phyloP scores from a whole-genome alignment of 1,140 invertebrate genomes.

The Triops cancriformis region DNA sequence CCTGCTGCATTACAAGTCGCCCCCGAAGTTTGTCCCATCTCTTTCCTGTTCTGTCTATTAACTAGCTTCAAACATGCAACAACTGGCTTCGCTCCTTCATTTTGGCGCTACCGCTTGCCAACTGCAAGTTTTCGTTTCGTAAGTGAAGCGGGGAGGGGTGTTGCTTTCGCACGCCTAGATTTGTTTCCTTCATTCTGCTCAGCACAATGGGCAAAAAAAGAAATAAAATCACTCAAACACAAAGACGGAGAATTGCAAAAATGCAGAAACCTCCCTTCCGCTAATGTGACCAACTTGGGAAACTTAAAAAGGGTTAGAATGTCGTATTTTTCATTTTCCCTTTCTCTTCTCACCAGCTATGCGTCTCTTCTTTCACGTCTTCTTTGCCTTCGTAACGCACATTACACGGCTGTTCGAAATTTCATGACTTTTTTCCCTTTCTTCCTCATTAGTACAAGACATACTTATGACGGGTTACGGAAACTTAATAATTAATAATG shows the following conservation, averaged over 20 bases:
- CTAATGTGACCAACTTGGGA: no score
- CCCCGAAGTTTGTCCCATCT: not conserved
- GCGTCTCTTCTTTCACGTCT: no score
- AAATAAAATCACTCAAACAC: not conserved
- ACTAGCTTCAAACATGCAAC: conserved; percentile 9
- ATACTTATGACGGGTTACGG: no score
- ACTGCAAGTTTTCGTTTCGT: not conserved
- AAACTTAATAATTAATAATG: no score
- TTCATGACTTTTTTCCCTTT: no score
- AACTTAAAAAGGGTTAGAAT: no score
- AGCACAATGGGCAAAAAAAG: not conserved
- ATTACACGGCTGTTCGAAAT: no score
- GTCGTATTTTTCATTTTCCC: no score
- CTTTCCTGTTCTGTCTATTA: not conserved
- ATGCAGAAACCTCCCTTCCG: not conserved
- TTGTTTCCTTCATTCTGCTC: not conserved
- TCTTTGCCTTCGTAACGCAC: no score
- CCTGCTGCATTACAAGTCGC: not conserved
- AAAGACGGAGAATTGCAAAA: not conserved
- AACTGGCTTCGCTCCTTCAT: not conserved
- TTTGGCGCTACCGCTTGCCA: not conserved
- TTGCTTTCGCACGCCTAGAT: not conserved
- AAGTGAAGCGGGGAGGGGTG: not conserved
- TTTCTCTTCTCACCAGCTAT: no score
- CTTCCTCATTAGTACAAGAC: no score